Evolutionary conservation across 2,113 vertebrate genomes (phyloP).

Genomic region (Myocastor coypus): DNA sequence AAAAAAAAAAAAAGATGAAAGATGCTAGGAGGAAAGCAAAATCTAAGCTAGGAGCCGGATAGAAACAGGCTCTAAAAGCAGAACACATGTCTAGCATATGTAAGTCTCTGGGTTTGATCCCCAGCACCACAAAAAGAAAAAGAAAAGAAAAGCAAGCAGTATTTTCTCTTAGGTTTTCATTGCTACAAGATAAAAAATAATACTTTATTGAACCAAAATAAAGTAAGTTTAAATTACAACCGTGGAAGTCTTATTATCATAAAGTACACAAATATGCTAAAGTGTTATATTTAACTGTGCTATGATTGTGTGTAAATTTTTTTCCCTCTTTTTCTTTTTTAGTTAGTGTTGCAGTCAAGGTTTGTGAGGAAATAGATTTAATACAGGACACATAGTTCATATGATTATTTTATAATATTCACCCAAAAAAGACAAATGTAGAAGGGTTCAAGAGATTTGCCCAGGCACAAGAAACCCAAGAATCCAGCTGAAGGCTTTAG

Average conservation of each 20-base stretch:
- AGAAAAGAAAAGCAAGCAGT: not conserved
- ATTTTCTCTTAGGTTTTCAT: constrained; percentile 50
- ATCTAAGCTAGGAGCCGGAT: no score
- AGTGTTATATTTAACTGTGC: constrained; percentile 50
- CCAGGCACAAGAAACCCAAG: not conserved
- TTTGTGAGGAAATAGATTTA: not conserved
- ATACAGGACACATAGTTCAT: not conserved
- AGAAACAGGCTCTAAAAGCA: no score
- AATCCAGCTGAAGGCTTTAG: not conserved
- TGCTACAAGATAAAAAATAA: constrained; percentile 14
- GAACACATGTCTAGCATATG: not conserved
- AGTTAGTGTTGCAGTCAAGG: not conserved
- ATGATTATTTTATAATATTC: not conserved
- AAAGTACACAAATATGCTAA: not conserved
- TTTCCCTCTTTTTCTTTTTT: not conserved
- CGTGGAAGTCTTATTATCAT: constrained; percentile 34
- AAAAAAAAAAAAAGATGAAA: no score
- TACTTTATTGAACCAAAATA: constrained; percentile 38
- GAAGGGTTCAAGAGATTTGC: not conserved
- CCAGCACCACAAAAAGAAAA: not conserved
- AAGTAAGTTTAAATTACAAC: constrained; percentile 61
- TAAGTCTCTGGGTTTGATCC: not conserved
- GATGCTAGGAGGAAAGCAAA: no score
- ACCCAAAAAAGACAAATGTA: not conserved
- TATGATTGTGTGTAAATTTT: not conserved